Evolutionary conservation across 2,888 invertebrate species (phyloP).

Genomic region (Pachydiplax longipennis): DNA sequence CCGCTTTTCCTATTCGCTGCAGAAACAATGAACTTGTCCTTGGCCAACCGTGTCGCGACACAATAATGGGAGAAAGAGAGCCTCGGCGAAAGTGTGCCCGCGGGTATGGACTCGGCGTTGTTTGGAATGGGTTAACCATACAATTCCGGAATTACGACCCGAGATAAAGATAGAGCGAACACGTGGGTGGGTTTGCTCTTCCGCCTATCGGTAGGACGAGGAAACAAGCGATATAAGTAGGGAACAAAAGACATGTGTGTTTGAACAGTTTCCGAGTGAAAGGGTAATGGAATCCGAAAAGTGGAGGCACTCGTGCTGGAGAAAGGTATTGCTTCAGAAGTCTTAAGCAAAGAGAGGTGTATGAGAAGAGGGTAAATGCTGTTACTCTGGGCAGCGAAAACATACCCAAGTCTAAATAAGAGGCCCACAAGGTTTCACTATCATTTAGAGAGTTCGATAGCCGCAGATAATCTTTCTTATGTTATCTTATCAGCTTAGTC

Average conservation of each 20-base stretch:
- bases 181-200: background rate
- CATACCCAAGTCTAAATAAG: too few species aligned
- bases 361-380: background rate
- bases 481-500: too few species aligned
- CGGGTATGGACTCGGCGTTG: background rate
- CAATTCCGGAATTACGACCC: conserved; percentile 17
- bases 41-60: conserved; percentile 12
- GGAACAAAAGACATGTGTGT: too few species aligned
- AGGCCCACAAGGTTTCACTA: too few species aligned
- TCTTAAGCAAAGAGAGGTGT: background rate
- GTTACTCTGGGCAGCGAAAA: background rate
- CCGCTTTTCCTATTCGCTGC: background rate
- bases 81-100: background rate
- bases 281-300: too few species aligned
- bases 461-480: too few species aligned
- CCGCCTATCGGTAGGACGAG: background rate
- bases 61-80: background rate
- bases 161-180: background rate
- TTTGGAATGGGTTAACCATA: conserved; percentile 25
- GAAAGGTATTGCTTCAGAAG: too few species aligned
- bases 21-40: background rate
- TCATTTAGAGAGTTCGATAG: too few species aligned
- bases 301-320: too few species aligned
- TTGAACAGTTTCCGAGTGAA: too few species aligned
- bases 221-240: background rate